phyloP scores from a whole-genome alignment of 2,113 vertebrate genomes.

The Cephalopterus ornatus region DNA sequence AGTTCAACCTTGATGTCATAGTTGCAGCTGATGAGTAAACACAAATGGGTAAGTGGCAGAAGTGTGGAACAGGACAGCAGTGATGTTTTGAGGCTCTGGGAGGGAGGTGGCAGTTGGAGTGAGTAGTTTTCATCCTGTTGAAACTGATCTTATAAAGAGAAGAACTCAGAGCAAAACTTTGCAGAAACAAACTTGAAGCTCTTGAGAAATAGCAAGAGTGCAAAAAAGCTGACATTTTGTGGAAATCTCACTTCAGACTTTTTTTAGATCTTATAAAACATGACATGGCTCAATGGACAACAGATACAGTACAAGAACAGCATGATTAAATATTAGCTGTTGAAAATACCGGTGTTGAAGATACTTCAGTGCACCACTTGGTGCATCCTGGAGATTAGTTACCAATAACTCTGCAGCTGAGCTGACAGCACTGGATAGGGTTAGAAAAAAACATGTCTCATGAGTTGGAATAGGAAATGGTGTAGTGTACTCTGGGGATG shows the following conservation, averaged over 20 bases:
- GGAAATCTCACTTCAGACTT: neutral
- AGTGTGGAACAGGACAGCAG: neutral
- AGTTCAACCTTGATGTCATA: neutral
- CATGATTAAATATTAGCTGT: neutral
- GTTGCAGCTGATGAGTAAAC: neutral
- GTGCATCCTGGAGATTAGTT: neutral
- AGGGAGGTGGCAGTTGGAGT: neutral
- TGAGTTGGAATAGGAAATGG: neutral
- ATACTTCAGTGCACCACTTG: neutral
- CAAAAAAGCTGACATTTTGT: neutral
- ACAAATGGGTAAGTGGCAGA: neutral
- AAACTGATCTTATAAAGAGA: neutral
- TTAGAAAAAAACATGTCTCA: neutral
- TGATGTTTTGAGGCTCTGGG: neutral
- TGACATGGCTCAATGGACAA: neutral
- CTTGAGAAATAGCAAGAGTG: neutral
- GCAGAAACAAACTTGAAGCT: neutral
- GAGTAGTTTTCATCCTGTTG: neutral
- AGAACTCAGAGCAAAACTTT: neutral
- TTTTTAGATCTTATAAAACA: neutral
- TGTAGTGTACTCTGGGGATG: neutral
- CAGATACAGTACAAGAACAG: neutral
- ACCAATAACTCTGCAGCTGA: neutral
- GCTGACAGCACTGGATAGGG: neutral
- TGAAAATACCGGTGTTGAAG: neutral